Percentiles rank a stretch among this genome's conserved stretches.
phyloP scores from a whole-genome alignment of 2,888 invertebrate species.

The Pherbina coryleti region DNA sequence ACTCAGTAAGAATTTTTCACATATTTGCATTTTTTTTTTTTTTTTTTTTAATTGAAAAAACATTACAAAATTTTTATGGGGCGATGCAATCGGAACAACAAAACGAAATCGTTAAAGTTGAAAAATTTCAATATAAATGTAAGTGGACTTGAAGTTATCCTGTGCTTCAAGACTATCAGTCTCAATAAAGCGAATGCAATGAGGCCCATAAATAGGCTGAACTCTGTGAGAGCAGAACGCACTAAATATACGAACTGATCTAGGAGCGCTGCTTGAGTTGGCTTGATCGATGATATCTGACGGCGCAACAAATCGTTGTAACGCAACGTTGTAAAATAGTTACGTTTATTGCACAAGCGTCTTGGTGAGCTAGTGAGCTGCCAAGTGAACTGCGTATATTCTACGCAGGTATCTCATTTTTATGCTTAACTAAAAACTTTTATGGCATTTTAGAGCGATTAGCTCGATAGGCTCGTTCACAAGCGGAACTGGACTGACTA shows the following conservation, averaged over 20 bases:
- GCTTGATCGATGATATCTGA: slow-evolving; percentile 50
- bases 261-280: background rate
- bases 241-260: background rate
- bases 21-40: background rate
- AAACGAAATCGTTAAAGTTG: background rate
- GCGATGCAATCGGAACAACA: background rate
- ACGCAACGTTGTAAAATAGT: slow-evolving; percentile 14
- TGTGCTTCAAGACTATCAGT: too few relatives aligned
- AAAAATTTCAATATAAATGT: background rate
- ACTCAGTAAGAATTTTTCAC: background rate
- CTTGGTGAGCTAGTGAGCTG: background rate
- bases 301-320: slow-evolving; percentile 50
- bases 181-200: background rate
- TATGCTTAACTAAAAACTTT: background rate
- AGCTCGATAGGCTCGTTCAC: background rate
- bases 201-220: background rate
- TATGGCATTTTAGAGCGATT: slow-evolving; percentile 17
- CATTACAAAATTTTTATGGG: background rate
- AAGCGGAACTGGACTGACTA: background rate
- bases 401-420: background rate
- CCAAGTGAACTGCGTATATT: background rate
- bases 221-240: background rate
- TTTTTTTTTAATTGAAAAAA: background rate
- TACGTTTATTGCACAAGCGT: background rate
- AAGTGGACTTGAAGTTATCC: background rate